These are phyloP conservation scores for Heterodera schachtii DNA, from an alignment of 1,140 invertebrate species.

Conservation along the genomic window DNA sequence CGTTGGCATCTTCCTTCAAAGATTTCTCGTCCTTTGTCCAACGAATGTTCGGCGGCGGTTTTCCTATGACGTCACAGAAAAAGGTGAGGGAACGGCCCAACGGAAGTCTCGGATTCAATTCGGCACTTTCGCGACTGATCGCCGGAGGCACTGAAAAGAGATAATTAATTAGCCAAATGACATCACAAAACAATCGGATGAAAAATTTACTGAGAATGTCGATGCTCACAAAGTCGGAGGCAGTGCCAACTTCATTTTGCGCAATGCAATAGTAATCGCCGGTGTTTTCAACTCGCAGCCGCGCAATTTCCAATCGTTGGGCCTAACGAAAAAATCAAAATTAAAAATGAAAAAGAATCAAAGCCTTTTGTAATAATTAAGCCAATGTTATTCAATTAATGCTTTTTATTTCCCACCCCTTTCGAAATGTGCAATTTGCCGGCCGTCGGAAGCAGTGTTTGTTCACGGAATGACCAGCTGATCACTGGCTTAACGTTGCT, in stretches of 20 bases:
- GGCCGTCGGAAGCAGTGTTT: conserved; percentile 48
- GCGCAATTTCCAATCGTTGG: conserved; percentile 55
- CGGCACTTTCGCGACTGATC: conserved; percentile 54
- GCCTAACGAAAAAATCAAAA: conserved; percentile 46
- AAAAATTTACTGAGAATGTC: conserved; percentile 53
- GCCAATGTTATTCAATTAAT: too few species aligned
- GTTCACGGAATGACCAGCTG: conserved; percentile 44
- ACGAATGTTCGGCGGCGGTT: conserved; percentile 51
- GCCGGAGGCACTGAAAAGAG: conserved; percentile 56
- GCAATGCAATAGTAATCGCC: conserved; percentile 59
- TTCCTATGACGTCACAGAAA: conserved; percentile 57
- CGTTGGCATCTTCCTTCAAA: conserved; percentile 34
- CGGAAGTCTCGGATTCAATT: conserved; percentile 55
- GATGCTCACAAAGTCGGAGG: conserved; percentile 49
- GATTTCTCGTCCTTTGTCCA: conserved; percentile 55
- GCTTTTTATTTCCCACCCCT: conserved; percentile 23
- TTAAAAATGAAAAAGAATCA: too few species aligned
- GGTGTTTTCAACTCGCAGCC: conserved; percentile 44
- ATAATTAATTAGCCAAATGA: not conserved
- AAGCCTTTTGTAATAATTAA: too few species aligned
- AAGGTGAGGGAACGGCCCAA: conserved; percentile 54
- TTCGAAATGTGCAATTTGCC: conserved; percentile 50
- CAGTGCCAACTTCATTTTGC: conserved; percentile 55
- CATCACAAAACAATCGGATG: not conserved
- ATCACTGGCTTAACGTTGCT: conserved; percentile 31